Percentiles rank a stretch among this genome's conserved stretches.
Evolutionary conservation across 2,797 vertebrate genomes (phyloP).

Genomic region (Ptychadena robeensis): DNA sequence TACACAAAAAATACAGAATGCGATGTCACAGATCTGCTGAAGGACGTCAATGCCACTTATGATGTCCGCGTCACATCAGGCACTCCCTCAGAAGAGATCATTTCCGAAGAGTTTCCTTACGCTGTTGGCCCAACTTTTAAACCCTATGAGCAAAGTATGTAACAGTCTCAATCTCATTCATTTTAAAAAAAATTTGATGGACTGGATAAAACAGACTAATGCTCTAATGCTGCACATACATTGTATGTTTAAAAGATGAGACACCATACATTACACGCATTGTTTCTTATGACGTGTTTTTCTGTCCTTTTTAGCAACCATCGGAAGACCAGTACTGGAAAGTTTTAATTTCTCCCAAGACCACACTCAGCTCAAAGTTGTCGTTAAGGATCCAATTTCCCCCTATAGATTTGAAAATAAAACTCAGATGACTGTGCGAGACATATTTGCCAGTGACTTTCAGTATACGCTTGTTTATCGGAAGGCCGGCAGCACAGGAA

Average conservation of each 20-base stretch:
- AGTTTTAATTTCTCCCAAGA: constrained; percentile 73
- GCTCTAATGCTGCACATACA: too few species aligned
- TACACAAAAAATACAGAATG: constrained; percentile 74
- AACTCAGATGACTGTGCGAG: constrained; percentile 76
- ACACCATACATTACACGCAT: too few species aligned
- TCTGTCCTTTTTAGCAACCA: constrained; percentile 76
- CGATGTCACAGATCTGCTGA: constrained; percentile 80
- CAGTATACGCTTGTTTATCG: constrained; percentile 83
- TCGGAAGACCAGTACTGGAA: constrained; percentile 77
- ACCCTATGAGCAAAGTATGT: constrained; percentile 89
- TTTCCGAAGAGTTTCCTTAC: constrained; percentile 72
- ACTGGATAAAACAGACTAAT: neutral
- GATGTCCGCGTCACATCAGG: constrained; percentile 79
- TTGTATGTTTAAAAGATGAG: too few species aligned
- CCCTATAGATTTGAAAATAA: constrained; percentile 69
- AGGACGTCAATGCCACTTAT: constrained; percentile 74
- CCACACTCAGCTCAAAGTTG: constrained; percentile 73
- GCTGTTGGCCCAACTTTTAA: constrained; percentile 76
- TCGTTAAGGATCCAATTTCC: constrained; percentile 77
- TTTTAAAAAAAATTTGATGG: neutral
- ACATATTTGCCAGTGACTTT: constrained; percentile 81
- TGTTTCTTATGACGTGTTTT: neutral
- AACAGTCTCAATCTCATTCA: neutral
- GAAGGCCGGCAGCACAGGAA: constrained; percentile 85
- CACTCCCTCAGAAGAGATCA: accelerated